Conservation (phyloP, 1,140 invertebrate species). For the Brachionus sp. region DNA sequence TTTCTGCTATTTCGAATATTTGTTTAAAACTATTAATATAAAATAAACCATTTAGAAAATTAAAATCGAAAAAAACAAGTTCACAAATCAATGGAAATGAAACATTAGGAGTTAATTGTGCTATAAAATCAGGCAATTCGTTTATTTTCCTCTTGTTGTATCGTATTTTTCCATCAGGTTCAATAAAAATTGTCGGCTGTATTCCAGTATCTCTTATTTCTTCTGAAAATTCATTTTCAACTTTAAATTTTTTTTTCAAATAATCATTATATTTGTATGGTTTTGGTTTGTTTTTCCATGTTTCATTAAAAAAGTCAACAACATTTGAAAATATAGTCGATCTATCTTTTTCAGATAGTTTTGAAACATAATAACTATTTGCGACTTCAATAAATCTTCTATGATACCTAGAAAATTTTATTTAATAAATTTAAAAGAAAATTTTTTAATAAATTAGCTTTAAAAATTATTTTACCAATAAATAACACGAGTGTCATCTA, state of each 20-base stretch:
- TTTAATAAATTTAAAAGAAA: too few relatives aligned
- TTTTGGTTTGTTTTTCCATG: slow-evolving; percentile 34
- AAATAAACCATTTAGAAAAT: slow-evolving; percentile 7
- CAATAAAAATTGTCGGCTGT: not conserved
- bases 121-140: slow-evolving; percentile 19
- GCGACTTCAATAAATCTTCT: slow-evolving; percentile 45
- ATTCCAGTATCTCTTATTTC: not conserved
- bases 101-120: not conserved
- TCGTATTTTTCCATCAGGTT: not conserved
- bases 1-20: not conserved
- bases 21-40: not conserved
- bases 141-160: slow-evolving; percentile 38
- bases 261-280: slow-evolving; percentile 28
- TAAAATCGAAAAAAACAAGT: not conserved
- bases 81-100: not conserved
- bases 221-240: not conserved
- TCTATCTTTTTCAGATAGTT: not conserved
- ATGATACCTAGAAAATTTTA: too few relatives aligned
- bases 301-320: slow-evolving; percentile 42
- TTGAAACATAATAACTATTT: not conserved
- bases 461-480: not conserved
- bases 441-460: too few relatives aligned
- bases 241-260: not conserved
- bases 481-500: slow-evolving; percentile 57
- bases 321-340: slow-evolving; percentile 14